phyloP scores from a whole-genome alignment of 2,113 vertebrate species.

The Urocynchramus pylzowi region DNA sequence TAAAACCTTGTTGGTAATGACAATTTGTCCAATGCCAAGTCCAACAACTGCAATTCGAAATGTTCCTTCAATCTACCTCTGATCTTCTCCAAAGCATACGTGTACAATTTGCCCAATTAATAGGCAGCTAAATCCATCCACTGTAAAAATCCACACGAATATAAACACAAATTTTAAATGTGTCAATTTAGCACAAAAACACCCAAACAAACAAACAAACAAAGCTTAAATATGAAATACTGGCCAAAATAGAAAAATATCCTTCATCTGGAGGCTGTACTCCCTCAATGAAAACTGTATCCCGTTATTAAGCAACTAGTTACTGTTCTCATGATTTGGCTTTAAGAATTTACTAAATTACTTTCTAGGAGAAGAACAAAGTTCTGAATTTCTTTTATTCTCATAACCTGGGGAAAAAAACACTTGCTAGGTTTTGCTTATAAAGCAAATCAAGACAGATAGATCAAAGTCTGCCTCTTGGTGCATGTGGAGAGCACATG shows the following conservation, averaged over 20 bases:
- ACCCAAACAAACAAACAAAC: too few species aligned
- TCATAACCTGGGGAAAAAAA: neutral
- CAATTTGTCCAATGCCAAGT: neutral
- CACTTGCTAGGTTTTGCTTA: neutral
- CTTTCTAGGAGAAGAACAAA: neutral
- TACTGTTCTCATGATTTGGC: neutral
- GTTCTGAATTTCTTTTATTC: neutral
- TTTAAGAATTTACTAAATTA: neutral
- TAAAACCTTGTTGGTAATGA: neutral
- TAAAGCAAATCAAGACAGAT: neutral
- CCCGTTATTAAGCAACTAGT: neutral
- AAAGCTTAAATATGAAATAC: neutral
- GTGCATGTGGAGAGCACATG: neutral
- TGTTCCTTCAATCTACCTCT: neutral
- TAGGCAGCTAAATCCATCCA: neutral
- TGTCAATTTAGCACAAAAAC: neutral
- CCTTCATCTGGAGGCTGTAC: neutral
- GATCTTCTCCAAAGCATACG: neutral
- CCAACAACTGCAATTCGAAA: neutral
- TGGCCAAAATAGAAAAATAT: neutral
- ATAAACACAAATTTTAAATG: neutral
- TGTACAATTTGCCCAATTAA: neutral
- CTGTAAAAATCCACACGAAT: neutral
- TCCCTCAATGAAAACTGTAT: neutral
- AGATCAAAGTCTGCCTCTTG: neutral